A percentile compares a stretch with the other conserved stretches of the same genome.
phyloP scores from a whole-genome alignment of 2,888 invertebrate species.

The Gasteruption jaculator region DNA sequence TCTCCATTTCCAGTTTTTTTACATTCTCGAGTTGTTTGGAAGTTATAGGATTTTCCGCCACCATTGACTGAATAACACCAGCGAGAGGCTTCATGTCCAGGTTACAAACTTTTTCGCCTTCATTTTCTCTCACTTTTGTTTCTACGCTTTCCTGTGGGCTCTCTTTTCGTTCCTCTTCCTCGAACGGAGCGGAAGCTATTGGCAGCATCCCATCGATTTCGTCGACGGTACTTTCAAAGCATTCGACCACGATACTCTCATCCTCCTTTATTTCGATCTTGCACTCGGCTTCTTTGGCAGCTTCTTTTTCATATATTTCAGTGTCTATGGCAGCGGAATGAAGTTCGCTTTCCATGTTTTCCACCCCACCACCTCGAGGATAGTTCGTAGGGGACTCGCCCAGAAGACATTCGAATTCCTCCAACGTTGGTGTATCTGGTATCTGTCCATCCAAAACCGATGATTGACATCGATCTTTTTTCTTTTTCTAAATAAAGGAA shows the following conservation, averaged over 20 bases:
- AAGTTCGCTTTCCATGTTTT: slow-evolving; percentile 49
- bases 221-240: no score
- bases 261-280: slow-evolving; percentile 12
- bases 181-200: slow-evolving; percentile 1
- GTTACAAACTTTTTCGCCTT: no score
- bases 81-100: no score
- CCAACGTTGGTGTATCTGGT: slow-evolving; percentile 47
- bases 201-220: slow-evolving; percentile 11
- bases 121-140: no score
- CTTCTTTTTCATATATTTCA: slow-evolving; percentile 41
- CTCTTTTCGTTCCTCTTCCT: no score
- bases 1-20: no score
- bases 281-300: slow-evolving; percentile 17
- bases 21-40: no score
- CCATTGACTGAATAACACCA: no score
- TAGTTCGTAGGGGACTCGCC: slow-evolving; percentile 49
- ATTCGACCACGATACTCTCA: slow-evolving; percentile 7
- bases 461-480: slow-evolving; percentile 36
- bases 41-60: no score
- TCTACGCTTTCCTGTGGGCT: slow-evolving; percentile 17
- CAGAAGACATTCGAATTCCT: slow-evolving; percentile 47
- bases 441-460: slow-evolving; percentile 36
- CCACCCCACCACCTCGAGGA: slow-evolving; percentile 45
- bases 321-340: slow-evolving; percentile 48
- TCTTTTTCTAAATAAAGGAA: slow-evolving; percentile 34